Evolutionary conservation across 35 echinoderm and acorn worm genomes (phyloP).

Genomic region (Apostichopus californicus): DNA sequence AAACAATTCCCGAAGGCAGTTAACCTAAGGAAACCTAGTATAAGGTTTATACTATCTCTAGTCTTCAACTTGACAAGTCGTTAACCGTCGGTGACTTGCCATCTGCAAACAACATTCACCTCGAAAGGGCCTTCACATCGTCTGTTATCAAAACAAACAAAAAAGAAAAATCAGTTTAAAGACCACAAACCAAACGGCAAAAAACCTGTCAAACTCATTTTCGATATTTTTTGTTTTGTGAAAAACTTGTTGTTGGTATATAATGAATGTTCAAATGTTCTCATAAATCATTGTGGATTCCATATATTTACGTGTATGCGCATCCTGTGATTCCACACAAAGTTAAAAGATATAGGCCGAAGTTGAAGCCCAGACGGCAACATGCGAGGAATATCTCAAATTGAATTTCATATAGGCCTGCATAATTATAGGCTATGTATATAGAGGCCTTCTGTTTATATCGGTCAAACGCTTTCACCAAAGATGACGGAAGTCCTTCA

Average conservation of each 20-base stretch:
- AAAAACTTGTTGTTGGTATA: background rate
- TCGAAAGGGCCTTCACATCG: background rate
- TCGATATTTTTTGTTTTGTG: background rate
- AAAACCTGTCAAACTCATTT: background rate
- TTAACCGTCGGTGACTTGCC: background rate
- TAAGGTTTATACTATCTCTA: background rate
- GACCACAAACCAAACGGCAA: background rate
- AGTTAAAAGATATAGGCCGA: too few relatives aligned
- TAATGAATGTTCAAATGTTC: background rate
- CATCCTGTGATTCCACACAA: too few relatives aligned
- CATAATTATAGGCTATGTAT: too few relatives aligned
- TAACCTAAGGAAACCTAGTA: too few relatives aligned
- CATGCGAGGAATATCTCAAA: too few relatives aligned
- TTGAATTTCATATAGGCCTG: too few relatives aligned
- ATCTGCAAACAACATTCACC: background rate
- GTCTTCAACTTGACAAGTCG: background rate
- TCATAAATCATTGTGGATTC: background rate
- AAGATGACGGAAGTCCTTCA: too few relatives aligned
- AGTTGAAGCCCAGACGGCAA: too few relatives aligned
- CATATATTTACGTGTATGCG: too few relatives aligned
- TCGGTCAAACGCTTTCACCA: too few relatives aligned
- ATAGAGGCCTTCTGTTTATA: too few relatives aligned
- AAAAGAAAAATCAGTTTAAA: background rate
- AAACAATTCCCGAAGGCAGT: too few relatives aligned
- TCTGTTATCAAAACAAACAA: background rate